Percentiles rank a stretch among this genome's conserved stretches.
These are phyloP conservation scores for Melipona beecheii DNA, from an alignment of 2,888 invertebrate genomes.

Conservation along the genomic window DNA sequence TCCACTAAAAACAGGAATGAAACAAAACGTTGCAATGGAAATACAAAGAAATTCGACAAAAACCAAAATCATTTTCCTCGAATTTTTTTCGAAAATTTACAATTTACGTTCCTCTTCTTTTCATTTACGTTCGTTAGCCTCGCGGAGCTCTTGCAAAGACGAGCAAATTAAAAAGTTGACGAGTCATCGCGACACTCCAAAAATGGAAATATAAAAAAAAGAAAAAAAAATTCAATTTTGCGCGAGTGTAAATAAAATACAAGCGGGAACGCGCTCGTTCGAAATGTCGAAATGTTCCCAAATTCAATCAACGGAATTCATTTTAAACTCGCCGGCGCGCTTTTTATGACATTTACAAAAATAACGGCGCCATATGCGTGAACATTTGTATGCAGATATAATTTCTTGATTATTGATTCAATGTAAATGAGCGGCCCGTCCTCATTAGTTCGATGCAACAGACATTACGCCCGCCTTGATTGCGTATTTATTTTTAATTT, in stretches of 20 bases:
- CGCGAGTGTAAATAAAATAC: background rate
- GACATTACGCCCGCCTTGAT: conserved; percentile 25
- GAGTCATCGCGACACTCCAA: background rate
- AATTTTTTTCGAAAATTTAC: too few relatives aligned
- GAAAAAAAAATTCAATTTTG: background rate
- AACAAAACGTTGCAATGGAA: too few relatives aligned
- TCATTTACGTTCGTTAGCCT: too few relatives aligned
- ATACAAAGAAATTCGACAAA: too few relatives aligned
- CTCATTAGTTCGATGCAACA: conserved; percentile 30
- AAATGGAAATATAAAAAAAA: background rate
- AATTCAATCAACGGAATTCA: conserved; percentile 4
- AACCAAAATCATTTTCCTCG: too few relatives aligned
- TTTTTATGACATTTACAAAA: conserved; percentile 14
- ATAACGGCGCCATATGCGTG: background rate
- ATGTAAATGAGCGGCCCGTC: conserved; percentile 37
- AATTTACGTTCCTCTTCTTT: too few relatives aligned
- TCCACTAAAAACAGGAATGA: too few relatives aligned
- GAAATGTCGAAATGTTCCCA: background rate
- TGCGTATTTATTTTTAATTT: conserved; percentile 54
- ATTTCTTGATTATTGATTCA: conserved; percentile 47
- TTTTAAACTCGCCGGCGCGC: background rate
- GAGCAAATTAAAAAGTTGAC: too few relatives aligned
- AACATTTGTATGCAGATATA: conserved; percentile 30
- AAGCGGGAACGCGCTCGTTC: background rate
- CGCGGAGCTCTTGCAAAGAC: too few relatives aligned